Evolutionary conservation across 2,888 invertebrate genomes (phyloP).

Genomic region (Cheilosia vulpina): DNA sequence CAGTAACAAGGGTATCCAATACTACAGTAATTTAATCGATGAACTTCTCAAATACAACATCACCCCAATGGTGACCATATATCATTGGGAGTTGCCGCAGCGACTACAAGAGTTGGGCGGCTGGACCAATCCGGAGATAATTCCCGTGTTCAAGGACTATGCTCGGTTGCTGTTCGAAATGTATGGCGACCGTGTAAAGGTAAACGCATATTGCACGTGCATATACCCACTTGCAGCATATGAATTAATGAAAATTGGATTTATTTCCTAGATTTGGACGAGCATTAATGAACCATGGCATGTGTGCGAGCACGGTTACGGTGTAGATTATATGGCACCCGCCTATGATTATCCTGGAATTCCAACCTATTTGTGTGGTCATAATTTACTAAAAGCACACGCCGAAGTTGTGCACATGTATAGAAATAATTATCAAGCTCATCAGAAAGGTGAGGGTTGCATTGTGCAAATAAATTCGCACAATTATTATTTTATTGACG

Average conservation of each 20-base stretch:
- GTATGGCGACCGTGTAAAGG: slow-evolving; percentile 87
- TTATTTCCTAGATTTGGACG: slow-evolving; percentile 85
- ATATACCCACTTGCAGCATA: not conserved
- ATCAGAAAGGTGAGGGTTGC: slow-evolving; percentile 84
- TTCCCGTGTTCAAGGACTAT: slow-evolving; percentile 87
- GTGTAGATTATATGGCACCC: slow-evolving; percentile 86
- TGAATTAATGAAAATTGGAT: slow-evolving; percentile 4
- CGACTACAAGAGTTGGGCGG: slow-evolving; percentile 87
- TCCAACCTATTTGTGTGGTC: slow-evolving; percentile 88
- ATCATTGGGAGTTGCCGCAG: slow-evolving; percentile 89
- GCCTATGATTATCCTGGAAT: slow-evolving; percentile 86
- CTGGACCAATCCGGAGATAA: slow-evolving; percentile 87
- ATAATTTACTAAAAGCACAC: slow-evolving; percentile 90
- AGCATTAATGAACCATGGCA: slow-evolving; percentile 90
- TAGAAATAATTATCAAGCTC: slow-evolving; percentile 85
- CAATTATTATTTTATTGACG: not conserved
- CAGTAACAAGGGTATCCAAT: slow-evolving; percentile 89
- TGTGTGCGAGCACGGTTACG: slow-evolving; percentile 83
- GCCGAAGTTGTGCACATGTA: slow-evolving; percentile 88
- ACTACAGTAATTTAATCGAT: slow-evolving; percentile 91
- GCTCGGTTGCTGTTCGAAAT: slow-evolving; percentile 86
- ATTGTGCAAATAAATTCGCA: not conserved
- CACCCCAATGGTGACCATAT: slow-evolving; percentile 88
- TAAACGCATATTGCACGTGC: slow-evolving; percentile 30
- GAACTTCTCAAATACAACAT: slow-evolving; percentile 87